Conservation (phyloP, 2,113 vertebrate species). For the Lagopus leucura region DNA sequence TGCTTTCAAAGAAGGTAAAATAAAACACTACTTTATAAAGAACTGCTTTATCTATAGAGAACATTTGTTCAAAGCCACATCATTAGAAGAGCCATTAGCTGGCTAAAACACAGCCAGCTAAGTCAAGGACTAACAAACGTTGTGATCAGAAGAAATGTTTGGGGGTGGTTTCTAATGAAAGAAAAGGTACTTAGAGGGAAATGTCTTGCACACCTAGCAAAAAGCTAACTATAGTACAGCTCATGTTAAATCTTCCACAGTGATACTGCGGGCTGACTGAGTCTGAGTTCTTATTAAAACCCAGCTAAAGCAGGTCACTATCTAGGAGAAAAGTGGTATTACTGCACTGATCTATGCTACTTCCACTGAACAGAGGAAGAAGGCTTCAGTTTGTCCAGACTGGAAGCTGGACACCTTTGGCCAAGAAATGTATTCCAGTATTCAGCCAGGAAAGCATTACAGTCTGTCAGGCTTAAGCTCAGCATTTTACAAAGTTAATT, state of each 20-base stretch:
- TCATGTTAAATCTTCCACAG: background rate
- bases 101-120: background rate
- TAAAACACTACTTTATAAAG: background rate
- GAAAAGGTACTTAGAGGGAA: background rate
- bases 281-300: background rate
- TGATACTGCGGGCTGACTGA: background rate
- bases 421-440: background rate
- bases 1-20: background rate
- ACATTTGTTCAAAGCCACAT: background rate
- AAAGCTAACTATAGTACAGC: background rate
- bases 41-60: background rate
- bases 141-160: background rate
- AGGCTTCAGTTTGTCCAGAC: background rate
- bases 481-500: background rate
- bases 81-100: background rate
- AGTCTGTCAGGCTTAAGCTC: background rate
- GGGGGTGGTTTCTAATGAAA: background rate
- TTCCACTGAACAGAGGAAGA: background rate
- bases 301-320: background rate
- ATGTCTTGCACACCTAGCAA: background rate
- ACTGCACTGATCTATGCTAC: background rate
- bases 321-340: background rate
- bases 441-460: background rate
- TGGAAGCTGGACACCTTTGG: conserved; percentile 4
- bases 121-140: background rate